Evolutionary conservation across 2,797 vertebrate genomes (phyloP).

Genomic region (Megalops cyprinoides): DNA sequence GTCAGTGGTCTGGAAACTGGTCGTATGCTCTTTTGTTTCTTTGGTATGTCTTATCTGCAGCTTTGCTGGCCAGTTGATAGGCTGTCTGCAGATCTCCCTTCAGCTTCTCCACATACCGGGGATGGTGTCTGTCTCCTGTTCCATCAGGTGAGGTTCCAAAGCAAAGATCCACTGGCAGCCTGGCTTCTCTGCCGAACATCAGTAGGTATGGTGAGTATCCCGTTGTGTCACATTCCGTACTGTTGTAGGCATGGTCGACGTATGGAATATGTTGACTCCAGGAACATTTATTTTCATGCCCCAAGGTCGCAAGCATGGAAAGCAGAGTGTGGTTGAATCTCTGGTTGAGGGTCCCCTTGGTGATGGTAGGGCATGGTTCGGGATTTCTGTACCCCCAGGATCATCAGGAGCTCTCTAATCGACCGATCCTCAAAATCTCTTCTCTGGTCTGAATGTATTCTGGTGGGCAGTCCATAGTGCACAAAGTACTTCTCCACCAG

Average conservation of each 20-base stretch:
- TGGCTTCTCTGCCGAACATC: background rate
- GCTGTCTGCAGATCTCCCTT: background rate
- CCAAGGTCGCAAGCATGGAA: slow-evolving; percentile 16
- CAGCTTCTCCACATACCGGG: background rate
- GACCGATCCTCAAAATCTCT: slow-evolving; percentile 1
- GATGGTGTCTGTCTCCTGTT: background rate
- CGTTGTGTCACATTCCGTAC: background rate
- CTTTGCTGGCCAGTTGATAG: background rate
- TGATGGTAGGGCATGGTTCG: slow-evolving; percentile 6
- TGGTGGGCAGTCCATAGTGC: background rate
- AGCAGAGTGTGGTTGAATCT: slow-evolving; percentile 11
- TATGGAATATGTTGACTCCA: background rate
- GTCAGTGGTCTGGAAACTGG: background rate
- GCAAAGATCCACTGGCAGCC: slow-evolving; percentile 13
- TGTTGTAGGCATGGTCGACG: slow-evolving; percentile 11
- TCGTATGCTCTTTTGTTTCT: slow-evolving; percentile 10
- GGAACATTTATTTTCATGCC: background rate
- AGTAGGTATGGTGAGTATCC: background rate
- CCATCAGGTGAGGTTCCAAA: slow-evolving; percentile 8
- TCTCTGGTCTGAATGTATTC: slow-evolving; percentile 9
- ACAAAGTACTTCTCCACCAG: slow-evolving; percentile 11
- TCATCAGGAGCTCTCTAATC: background rate
- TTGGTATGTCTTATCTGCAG: background rate
- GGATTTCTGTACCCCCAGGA: background rate
- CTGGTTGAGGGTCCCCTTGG: slow-evolving; percentile 4